These are phyloP conservation scores for Matsumyia berberina DNA, from an alignment of 2,888 invertebrate genomes.

Conservation along the genomic window DNA sequence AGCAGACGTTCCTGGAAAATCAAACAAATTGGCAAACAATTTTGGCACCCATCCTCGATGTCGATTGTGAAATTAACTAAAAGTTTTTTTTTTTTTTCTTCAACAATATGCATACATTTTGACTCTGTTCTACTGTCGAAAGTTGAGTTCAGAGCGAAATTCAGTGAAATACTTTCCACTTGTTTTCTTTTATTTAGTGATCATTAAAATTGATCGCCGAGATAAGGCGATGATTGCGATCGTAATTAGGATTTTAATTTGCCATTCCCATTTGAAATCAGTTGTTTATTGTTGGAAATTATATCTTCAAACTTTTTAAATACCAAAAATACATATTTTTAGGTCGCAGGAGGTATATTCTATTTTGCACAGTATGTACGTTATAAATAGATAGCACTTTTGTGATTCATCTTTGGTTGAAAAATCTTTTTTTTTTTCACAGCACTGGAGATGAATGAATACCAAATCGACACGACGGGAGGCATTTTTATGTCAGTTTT, in stretches of 20 bases:
- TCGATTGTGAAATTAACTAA: neutral
- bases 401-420: conserved; percentile 20
- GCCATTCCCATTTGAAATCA: neutral
- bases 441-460: conserved; percentile 20
- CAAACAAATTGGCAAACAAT: conserved; percentile 1
- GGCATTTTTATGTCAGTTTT: conserved; percentile 21
- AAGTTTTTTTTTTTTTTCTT: neutral
- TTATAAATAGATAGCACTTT: conserved; percentile 13
- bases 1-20: conserved; percentile 18
- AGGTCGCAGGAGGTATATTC: neutral
- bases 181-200: conserved; percentile 31
- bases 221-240: conserved; percentile 37
- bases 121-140: neutral
- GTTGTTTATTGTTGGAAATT: conserved; percentile 11
- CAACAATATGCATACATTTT: too few species aligned
- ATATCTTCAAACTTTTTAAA: too few species aligned
- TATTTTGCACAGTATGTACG: neutral
- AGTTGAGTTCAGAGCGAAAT: neutral
- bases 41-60: conserved; percentile 41
- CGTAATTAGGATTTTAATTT: conserved; percentile 18
- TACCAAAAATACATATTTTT: neutral
- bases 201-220: conserved; percentile 32
- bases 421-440: conserved; percentile 6
- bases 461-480: conserved; percentile 3
- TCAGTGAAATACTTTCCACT: conserved; percentile 7